Percentiles rank a stretch among this genome's conserved stretches.
These are phyloP conservation scores for Ceratina australensis DNA, from an alignment of 1,140 invertebrate species.

Conservation along the genomic window DNA sequence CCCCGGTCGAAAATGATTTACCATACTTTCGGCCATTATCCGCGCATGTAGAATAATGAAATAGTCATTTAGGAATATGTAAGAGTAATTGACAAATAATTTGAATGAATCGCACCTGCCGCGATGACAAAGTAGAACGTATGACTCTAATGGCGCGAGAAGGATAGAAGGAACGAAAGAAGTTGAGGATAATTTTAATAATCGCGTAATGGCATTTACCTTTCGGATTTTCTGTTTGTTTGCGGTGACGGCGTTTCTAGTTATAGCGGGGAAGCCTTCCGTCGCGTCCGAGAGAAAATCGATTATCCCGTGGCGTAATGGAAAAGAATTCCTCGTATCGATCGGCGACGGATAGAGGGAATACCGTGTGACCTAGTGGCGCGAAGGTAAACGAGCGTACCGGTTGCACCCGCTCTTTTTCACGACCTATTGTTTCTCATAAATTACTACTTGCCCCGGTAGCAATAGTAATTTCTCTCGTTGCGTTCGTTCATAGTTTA, in stretches of 20 bases:
- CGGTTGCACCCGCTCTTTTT: constrained; percentile 13
- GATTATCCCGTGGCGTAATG: constrained; percentile 53
- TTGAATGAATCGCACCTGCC: too few relatives aligned
- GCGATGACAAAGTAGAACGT: too few relatives aligned
- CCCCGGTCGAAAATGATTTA: too few relatives aligned
- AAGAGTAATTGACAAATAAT: too few relatives aligned
- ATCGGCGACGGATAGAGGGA: constrained; percentile 22
- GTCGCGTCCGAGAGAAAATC: constrained; percentile 33
- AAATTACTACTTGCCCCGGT: constrained; percentile 13
- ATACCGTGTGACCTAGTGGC: constrained; percentile 50
- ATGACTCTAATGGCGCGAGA: too few relatives aligned
- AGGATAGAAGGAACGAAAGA: too few relatives aligned
- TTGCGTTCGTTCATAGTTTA: neutral
- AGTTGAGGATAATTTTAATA: too few relatives aligned
- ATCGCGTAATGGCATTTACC: too few relatives aligned
- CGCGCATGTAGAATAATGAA: too few relatives aligned
- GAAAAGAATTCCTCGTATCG: constrained; percentile 54
- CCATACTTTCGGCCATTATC: too few relatives aligned
- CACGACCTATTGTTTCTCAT: constrained; percentile 36
- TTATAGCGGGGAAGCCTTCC: neutral
- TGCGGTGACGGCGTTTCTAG: constrained; percentile 22
- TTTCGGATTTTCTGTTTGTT: neutral
- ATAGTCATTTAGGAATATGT: too few relatives aligned
- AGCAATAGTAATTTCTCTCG: constrained; percentile 12
- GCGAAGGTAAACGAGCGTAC: constrained; percentile 44